Evolutionary conservation across 2,797 vertebrate genomes (phyloP), one percentile per base, ranked within the genome.

Genomic region (Schizopygopsis malacanthus): DNA sequence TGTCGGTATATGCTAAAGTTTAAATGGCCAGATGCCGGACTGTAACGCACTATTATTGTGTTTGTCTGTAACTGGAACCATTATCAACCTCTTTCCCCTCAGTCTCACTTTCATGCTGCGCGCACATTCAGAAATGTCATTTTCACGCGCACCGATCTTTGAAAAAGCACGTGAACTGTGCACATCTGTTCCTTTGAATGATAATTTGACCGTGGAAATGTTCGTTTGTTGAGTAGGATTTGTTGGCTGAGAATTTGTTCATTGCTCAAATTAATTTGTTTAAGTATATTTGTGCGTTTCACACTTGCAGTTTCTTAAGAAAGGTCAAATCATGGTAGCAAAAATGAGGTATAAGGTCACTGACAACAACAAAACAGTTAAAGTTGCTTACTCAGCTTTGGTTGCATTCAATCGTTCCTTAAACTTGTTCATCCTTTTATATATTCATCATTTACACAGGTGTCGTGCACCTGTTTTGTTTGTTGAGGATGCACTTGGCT

Each of bases 91-190:
- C 22, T 18, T 52, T 50, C 1, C 15, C 28, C 71, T n/a, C 7
- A 72, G 63, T 52, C 54, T 22, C 56, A n/a, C 25, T 83, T 75
- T 50, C 12, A 50, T 83, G 54, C 56, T 39, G 12, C 12, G 18
- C 54, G 25, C 18, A 43, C 12, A 76, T 22, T 25, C 33, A 33
- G 43, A 52, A 22, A 16, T 52, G 28, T 12, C 59, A 41, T 76
- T 75, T 71, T 76, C 54, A 83, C 28, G 82, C 82, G 72, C 71
- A 52, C 13, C n/a, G 20, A 18, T 2, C 20, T 59, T 63, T 33
- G 65, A 50, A 54, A 43, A 37, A 41, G 47, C 41, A 7, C 65
- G 47, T 54, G 13, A 52, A 54, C 22, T 54, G 33, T 37, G 70
- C 70, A n/a, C 70, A 63, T 75, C 7, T 75, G 25, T 37, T 28